phyloP scores from a whole-genome alignment of 1,140 invertebrate genomes.

The Archegozetes longisetosus region DNA sequence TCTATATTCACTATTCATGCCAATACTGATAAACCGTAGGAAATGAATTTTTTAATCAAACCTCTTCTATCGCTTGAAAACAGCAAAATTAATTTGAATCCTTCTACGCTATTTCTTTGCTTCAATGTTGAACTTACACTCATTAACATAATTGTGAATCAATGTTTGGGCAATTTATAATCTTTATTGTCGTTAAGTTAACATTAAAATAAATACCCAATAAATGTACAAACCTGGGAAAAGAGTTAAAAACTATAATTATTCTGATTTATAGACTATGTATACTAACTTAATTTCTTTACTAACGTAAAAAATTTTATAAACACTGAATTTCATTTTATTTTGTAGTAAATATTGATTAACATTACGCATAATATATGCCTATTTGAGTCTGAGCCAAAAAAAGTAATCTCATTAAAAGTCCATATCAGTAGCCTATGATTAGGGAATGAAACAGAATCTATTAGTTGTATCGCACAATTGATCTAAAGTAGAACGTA shows the following conservation, averaged over 20 bases:
- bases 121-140: too few relatives aligned
- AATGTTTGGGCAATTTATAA: not conserved
- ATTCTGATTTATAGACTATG: not conserved
- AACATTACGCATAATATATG: not conserved
- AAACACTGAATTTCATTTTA: not conserved
- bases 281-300: not conserved
- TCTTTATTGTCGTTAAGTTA: not conserved
- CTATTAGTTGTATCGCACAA: not conserved
- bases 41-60: too few relatives aligned
- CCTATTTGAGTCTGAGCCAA: not conserved
- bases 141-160: not conserved
- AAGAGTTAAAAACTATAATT: not conserved
- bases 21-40: too few relatives aligned
- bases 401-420: too few relatives aligned
- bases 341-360: not conserved
- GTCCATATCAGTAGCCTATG: not conserved
- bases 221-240: not conserved
- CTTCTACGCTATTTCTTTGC: too few relatives aligned
- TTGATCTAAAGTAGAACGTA: not conserved
- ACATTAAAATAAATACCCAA: not conserved
- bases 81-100: too few relatives aligned
- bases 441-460: too few relatives aligned
- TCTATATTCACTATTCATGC: too few relatives aligned
- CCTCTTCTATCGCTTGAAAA: too few relatives aligned
- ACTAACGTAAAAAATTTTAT: not conserved